Evolutionary conservation across 1,140 invertebrate genomes (phyloP), one percentile per base, ranked within the genome.

Genomic region (Drosophila biarmipes): DNA sequence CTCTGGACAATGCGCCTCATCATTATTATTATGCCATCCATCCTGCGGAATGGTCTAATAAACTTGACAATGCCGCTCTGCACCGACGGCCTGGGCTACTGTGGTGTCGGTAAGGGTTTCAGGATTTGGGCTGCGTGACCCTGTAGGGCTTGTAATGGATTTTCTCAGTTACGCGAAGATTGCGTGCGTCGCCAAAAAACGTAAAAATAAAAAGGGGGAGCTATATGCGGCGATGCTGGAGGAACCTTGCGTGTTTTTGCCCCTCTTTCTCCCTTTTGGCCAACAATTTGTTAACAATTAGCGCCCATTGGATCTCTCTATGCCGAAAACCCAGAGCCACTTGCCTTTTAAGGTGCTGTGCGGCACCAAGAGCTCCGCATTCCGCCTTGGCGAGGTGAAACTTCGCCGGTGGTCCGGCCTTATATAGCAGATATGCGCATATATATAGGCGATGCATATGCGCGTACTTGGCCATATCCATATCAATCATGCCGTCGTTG

Each of bases 251-350:
- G 78, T 81, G 81, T 34, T 51, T 51, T 7, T 31, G 27, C 15
- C 48, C 58, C 64, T 27, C 55, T 45, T 53, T 73, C 48, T 73
- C 38, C 45, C 24, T 48, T 53, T 78, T 63, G 74, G 72, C 61
- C 62, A 79, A 79, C 82, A 86, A 87, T 87, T 87, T 87, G 82
- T 87, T 87, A 87, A 87, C 82, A 82, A 87, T 87, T 87, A 87
- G 79, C 82, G 73, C 76, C 42, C 62, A 35, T 80, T 46, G 29
- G 55, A 38, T n/a, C 27, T 24, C 55, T 67, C 80, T 85, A 86
- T 86, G 73, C 80, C 73, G 43, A 73, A 78, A 77, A 74, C 42
- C 49, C 52, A 56, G 37, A 66, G 53, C 46, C 82, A 86, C 81
- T 86, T 86, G 72, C 57, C 82, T 54, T 75, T 87, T 75, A 79